Percentiles rank a stretch among this genome's conserved stretches.
These are phyloP conservation scores for Eciton burchellii DNA, from an alignment of 1,140 invertebrate species.

Conservation along the genomic window DNA sequence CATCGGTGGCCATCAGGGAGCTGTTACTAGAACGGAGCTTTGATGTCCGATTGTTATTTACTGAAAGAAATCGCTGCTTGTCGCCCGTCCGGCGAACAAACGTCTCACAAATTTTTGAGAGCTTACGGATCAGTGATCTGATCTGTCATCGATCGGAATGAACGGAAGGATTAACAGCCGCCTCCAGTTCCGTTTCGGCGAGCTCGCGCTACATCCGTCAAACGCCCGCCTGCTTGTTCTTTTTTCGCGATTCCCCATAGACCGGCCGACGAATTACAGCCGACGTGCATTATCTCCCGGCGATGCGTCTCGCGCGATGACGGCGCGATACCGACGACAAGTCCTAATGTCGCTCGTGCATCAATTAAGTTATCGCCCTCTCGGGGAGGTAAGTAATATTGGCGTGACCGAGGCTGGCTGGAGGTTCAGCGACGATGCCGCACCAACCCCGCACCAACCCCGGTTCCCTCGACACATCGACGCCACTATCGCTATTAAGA, in stretches of 20 bases:
- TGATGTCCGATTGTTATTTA: not conserved
- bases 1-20: not conserved
- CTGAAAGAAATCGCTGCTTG: not conserved
- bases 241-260: constrained; percentile 24
- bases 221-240: not conserved
- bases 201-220: not conserved
- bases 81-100: not conserved
- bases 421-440: constrained; percentile 35
- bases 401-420: constrained; percentile 73
- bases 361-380: constrained; percentile 78
- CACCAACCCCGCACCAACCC: constrained; percentile 4
- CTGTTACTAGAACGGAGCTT: not conserved
- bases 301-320: constrained; percentile 51
- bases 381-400: constrained; percentile 76
- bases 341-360: constrained; percentile 72
- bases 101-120: not conserved
- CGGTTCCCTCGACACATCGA: constrained; percentile 59
- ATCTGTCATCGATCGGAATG: not conserved
- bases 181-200: not conserved
- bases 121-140: not conserved
- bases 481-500: constrained; percentile 76
- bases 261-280: constrained; percentile 21
- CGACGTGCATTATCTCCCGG: constrained; percentile 46
- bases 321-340: constrained; percentile 63
- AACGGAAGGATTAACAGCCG: not conserved